Percentiles rank a stretch among this genome's conserved stretches.
phyloP scores from a whole-genome alignment of 2,888 invertebrate species.

The Rhogogaster chlorosoma region DNA sequence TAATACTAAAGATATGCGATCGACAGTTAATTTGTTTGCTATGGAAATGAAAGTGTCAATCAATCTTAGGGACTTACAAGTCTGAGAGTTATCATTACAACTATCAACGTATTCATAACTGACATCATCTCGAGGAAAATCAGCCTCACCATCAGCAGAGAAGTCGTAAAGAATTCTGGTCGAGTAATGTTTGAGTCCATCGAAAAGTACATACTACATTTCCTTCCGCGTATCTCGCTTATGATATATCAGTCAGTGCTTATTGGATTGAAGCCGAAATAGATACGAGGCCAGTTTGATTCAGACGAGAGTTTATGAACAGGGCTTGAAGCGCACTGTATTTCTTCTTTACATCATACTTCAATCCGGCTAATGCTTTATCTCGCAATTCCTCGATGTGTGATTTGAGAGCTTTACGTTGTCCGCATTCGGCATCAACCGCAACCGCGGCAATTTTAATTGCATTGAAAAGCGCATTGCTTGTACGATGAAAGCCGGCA shows the following conservation, averaged over 20 bases:
- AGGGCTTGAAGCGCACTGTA: background rate
- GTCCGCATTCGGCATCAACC: background rate
- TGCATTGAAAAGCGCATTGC: background rate
- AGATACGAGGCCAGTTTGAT: background rate
- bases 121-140: background rate
- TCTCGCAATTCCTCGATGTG: background rate
- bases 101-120: no score
- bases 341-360: background rate
- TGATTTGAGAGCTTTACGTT: background rate
- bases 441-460: background rate
- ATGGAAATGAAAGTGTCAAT: no score
- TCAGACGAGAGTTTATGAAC: background rate
- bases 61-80: no score
- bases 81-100: no score
- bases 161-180: background rate
- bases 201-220: background rate
- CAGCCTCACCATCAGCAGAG: background rate
- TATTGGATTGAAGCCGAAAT: background rate
- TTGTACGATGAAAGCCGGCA: no score
- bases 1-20: no score
- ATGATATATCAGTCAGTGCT: background rate
- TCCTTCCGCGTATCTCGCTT: background rate
- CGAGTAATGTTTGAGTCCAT: background rate
- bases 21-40: no score
- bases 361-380: background rate